Base-by-base conservation (phyloP, 2,797 vertebrate genomes). In the Cossypha niveicapilla region DNA sequence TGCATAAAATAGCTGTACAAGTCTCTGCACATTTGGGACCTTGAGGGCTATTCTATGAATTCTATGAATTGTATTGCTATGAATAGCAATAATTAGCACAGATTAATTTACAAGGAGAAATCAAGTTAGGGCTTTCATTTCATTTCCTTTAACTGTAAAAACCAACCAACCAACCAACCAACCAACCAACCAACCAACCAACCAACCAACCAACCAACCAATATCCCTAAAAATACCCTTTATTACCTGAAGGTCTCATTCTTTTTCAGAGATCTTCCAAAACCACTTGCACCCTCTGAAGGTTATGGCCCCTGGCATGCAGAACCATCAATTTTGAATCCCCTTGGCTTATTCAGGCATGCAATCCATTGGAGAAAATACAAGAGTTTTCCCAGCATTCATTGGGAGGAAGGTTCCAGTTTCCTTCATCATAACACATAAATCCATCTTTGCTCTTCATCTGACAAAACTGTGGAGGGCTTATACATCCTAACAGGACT, bases 21-120 rank as follows among this genome's bases (percentile, higher is more conserved):
- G 78, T 44, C 75, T 81, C 84, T 61, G 42, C 86, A 80, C 1
- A n/a, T 83, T 83, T 58, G 61, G 50, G 28, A 88, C 32, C 71
- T 71, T 22, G 32, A 77, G 63, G 35, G 68, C 42, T 25, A 39
- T 44, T 87, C 48, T 85, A 58, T 80, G 77, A 93, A 87, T 23
- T 44, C 42, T 44, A 21, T 44, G 44, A 44, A 45, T 45, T 45
- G 21, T 45, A 22, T 45, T 45, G 21, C 48, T 83, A 58, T 77
- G 77, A 93, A 87, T 23, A 92, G 74, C 18, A 57, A 65, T 88
- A 90, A 96, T 92, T 92, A 94, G 44, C 37, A 81, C 44, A 67
- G 53, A 61, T 54, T 71, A 74, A 87, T 85, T 73, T 67, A 74
- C 1, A 3, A 76, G 27, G 56, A 82, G 30, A 74, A 92, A 76